Evolutionary conservation across 2,797 vertebrate species (phyloP).

Genomic region (Balearica regulorum): DNA sequence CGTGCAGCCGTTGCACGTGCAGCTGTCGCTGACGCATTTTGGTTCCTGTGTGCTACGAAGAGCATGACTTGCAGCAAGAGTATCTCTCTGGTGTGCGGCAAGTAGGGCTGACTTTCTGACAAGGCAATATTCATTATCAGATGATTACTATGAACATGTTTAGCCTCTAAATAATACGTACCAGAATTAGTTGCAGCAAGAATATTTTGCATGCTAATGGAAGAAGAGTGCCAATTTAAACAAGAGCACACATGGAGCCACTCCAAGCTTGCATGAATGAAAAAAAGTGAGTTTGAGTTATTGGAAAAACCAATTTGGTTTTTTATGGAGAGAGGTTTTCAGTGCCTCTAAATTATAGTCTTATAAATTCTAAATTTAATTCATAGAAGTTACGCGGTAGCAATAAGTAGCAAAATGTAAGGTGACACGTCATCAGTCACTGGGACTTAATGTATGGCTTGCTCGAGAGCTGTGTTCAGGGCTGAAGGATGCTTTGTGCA

Average conservation of each 20-base stretch:
- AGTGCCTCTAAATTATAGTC: background rate
- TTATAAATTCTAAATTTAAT: background rate
- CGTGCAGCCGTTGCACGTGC: fast-evolving
- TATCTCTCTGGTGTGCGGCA: background rate
- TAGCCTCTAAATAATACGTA: background rate
- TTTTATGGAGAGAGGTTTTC: background rate
- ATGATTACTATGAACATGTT: fast-evolving
- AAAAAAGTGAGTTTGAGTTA: background rate
- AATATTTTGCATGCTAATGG: background rate
- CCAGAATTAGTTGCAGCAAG: background rate
- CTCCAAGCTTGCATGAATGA: background rate
- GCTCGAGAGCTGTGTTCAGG: background rate
- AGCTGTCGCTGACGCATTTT: fast-evolving
- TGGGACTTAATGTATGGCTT: fast-evolving
- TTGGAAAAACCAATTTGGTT: background rate
- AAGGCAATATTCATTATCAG: background rate
- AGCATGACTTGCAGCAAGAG: background rate
- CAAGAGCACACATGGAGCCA: background rate
- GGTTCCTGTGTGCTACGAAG: background rate
- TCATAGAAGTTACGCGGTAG: background rate
- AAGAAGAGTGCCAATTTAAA: background rate
- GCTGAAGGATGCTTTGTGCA: fast-evolving
- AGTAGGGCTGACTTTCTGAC: background rate
- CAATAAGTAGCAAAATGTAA: background rate
- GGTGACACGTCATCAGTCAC: background rate